Percentiles rank a stretch among this genome's conserved stretches.
These are phyloP conservation scores for Tenthredo livida DNA, from an alignment of 2,888 invertebrate genomes.

Conservation along the genomic window DNA sequence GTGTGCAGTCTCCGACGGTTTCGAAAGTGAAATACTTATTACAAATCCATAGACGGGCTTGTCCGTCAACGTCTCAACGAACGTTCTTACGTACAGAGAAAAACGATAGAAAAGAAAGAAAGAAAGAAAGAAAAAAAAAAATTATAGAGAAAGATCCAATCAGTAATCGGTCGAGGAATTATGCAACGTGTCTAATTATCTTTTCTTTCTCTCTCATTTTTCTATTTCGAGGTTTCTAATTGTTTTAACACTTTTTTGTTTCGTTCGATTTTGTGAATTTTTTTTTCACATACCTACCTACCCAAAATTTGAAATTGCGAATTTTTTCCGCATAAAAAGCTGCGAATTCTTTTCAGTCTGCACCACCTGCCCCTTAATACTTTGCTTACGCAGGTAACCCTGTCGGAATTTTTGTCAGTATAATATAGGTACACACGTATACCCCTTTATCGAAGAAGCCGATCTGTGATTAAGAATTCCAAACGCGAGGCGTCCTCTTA, in stretches of 20 bases:
- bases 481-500: slow-evolving; percentile 39
- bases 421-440: neutral
- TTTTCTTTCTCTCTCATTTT: neutral
- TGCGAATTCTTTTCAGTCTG: neutral
- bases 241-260: neutral
- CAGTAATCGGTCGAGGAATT: slow-evolving; percentile 5
- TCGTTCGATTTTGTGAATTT: neutral
- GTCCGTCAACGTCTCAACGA: slow-evolving; percentile 41
- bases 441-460: slow-evolving; percentile 22
- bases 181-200: slow-evolving; percentile 4
- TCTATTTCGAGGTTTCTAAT: neutral
- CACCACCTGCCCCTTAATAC: neutral
- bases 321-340: neutral
- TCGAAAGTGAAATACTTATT: slow-evolving; percentile 42
- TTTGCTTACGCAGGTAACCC: neutral
- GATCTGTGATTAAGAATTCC: slow-evolving; percentile 47
- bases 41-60: slow-evolving; percentile 13
- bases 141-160: neutral
- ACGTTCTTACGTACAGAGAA: neutral
- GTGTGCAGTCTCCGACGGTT: neutral
- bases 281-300: no score
- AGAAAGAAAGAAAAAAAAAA: neutral
- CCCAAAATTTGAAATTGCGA: neutral
- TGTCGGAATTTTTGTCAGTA: neutral
- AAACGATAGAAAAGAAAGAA: neutral